Evolutionary conservation across 2,888 invertebrate genomes (phyloP).

Genomic region (Pegoplata infirma): DNA sequence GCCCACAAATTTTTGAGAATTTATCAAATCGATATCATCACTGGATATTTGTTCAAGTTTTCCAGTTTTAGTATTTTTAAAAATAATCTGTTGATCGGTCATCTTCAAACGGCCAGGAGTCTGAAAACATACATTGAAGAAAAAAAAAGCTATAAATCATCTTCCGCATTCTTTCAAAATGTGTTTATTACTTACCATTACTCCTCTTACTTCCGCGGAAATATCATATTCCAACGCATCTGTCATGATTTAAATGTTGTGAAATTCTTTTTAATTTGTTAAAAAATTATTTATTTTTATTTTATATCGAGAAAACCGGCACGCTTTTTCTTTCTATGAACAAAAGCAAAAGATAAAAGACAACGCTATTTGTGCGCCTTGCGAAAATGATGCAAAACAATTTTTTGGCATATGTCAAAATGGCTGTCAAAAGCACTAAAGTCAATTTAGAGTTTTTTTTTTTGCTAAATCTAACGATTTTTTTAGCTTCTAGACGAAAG

Average conservation of each 20-base stretch:
- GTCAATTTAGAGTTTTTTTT: too few relatives aligned
- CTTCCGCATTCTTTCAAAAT: neutral
- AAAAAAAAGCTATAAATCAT: neutral
- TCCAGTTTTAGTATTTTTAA: slow-evolving; percentile 97
- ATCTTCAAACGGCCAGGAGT: slow-evolving; percentile 94
- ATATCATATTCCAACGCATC: slow-evolving; percentile 95
- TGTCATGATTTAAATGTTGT: slow-evolving; percentile 77
- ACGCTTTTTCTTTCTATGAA: slow-evolving; percentile 34
- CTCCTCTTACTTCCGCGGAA: slow-evolving; percentile 89
- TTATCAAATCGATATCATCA: slow-evolving; percentile 91
- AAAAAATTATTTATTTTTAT: neutral
- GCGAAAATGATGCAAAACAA: slow-evolving; percentile 20
- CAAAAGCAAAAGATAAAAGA: too few relatives aligned
- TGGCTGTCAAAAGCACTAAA: too few relatives aligned
- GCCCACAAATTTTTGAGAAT: slow-evolving; percentile 95
- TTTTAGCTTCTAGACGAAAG: too few relatives aligned
- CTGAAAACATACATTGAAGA: slow-evolving; percentile 80
- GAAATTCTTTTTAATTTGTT: neutral
- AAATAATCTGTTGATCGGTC: slow-evolving; percentile 92
- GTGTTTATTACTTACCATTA: slow-evolving; percentile 83
- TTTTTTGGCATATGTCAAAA: neutral
- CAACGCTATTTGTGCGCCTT: slow-evolving; percentile 51
- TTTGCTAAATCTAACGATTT: too few relatives aligned
- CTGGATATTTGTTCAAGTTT: slow-evolving; percentile 94
- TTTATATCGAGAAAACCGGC: slow-evolving; percentile 9